phyloP scores from a whole-genome alignment of 1,140 invertebrate genomes.

The Drosophila truncata region DNA sequence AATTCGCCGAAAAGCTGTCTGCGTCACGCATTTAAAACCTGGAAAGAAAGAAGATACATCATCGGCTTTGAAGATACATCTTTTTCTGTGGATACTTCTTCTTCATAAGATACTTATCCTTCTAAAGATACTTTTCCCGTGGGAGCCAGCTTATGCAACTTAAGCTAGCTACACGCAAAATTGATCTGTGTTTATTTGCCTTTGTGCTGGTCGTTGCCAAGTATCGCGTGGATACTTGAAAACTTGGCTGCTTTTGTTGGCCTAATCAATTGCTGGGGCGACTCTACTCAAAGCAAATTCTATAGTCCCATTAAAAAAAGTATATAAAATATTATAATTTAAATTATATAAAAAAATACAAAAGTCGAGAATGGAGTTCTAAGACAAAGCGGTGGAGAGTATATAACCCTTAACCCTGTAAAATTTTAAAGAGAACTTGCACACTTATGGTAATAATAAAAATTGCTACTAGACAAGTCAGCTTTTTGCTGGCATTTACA shows the following conservation, averaged over 20 bases:
- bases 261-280: constrained; percentile 7
- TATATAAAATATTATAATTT: too few relatives aligned
- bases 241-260: not conserved
- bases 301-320: too few relatives aligned
- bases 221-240: constrained; percentile 22
- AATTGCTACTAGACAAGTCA: not conserved
- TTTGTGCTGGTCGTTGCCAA: not conserved
- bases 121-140: constrained; percentile 1
- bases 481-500: constrained; percentile 36
- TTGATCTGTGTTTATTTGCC: constrained; percentile 1
- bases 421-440: not conserved
- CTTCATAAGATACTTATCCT: not conserved
- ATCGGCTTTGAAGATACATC: constrained; percentile 17
- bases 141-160: constrained; percentile 15
- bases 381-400: not conserved
- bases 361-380: not conserved
- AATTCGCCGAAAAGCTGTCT: constrained; percentile 41
- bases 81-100: not conserved
- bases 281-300: constrained; percentile 16
- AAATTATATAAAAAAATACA: not conserved
- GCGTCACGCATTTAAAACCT: constrained; percentile 31
- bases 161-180: not conserved
- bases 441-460: too few relatives aligned
- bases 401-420: not conserved
- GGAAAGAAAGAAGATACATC: constrained; percentile 16